Base-by-base conservation (phyloP, 2,113 vertebrate species). In the Ciconia boyciana region DNA sequence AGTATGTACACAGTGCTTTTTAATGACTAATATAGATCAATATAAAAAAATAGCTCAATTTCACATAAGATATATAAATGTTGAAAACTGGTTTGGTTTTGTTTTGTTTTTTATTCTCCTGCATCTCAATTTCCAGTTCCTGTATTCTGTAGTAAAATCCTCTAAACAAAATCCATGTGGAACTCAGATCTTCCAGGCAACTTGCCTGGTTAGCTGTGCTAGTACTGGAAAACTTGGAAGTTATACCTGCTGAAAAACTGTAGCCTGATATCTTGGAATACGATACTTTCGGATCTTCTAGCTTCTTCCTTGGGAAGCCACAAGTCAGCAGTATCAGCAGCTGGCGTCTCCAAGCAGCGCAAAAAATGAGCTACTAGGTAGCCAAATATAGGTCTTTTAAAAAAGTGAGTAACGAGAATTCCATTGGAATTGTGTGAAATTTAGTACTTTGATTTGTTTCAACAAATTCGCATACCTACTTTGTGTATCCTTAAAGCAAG, bases 21-120 rank as follows among this genome's bases (percentile, higher is more conserved):
- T 75, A 34, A 25, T 72, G 7, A 20, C 51, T 52, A 39, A n/a
- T 32, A 34, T 5, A 44, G 29, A 64, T 51, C 25, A 41, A 41
- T 57, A 41, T 13, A 24, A 89, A 79, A 79, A 87, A 71, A 21
- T 25, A 70, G 16, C 6, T 64, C 7, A 2, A 14, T 80, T 92
- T 88, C 49, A 57, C 14, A 1, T 69, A 25, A 46, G 18, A 3
- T 71, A 32, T 55, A 64, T 49, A 60, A 51, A 72, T 31, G 6
- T 32, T 46, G 39, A 43, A 54, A 64, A 14, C 29, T 36, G 4
- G 1, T 41, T n/a, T 8, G 3, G 1, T 0, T 57, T 18, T 17
- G 5, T 11, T 57, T 32, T 54, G 1, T 48, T 68, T 84, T 16
- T 55, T 15, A 6, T 87, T 44, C 62, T 83, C 15, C 13, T 91